phyloP scores from a whole-genome alignment of 2,113 vertebrate species.

The Malaclemys terrapin region DNA sequence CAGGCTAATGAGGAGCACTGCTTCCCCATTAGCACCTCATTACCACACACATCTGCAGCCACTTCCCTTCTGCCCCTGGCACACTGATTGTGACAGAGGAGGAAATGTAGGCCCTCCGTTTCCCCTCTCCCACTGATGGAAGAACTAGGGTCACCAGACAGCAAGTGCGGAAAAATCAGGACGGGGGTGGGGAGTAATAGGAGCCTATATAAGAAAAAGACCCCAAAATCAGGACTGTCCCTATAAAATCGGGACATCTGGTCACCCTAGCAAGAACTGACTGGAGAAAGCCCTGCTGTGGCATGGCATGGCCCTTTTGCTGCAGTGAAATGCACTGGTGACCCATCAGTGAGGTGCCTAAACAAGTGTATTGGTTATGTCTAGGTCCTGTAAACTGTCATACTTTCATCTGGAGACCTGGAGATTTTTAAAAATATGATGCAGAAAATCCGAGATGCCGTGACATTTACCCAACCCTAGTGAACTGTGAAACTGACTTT shows the following conservation, averaged over 20 bases:
- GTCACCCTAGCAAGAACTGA: too few relatives aligned
- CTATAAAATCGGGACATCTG: too few relatives aligned
- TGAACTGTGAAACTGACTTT: background rate
- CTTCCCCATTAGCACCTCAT: background rate
- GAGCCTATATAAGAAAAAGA: too few relatives aligned
- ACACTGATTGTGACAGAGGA: accelerated
- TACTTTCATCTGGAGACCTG: background rate
- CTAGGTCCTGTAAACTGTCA: background rate
- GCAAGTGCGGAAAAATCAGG: too few relatives aligned
- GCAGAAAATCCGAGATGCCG: background rate
- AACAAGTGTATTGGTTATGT: accelerated
- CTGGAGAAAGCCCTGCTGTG: background rate
- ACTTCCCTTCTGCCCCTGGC: background rate
- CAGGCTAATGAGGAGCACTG: background rate
- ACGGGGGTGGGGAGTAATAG: too few relatives aligned
- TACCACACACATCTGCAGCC: background rate
- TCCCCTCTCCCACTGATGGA: background rate
- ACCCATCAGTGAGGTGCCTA: background rate
- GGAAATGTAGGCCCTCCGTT: background rate
- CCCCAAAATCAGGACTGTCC: too few relatives aligned
- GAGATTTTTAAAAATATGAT: background rate
- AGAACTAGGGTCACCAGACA: background rate
- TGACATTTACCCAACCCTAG: background rate
- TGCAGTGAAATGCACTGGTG: background rate
- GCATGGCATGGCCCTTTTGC: background rate